Evolutionary conservation across 2,113 vertebrate genomes (phyloP).

Genomic region (Microtus montanus): DNA sequence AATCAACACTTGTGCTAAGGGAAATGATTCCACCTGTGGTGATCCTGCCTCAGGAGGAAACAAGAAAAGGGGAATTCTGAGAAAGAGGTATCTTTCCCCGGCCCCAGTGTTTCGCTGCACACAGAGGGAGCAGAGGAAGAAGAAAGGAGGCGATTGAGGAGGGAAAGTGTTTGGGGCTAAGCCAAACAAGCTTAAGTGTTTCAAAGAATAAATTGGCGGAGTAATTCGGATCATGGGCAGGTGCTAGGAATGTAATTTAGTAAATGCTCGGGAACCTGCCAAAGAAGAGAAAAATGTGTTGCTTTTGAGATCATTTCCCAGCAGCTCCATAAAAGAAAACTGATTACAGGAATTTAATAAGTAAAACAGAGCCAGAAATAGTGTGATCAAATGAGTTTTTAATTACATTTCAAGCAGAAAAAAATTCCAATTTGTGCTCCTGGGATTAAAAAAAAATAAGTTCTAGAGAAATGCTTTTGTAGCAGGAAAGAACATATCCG

Average conservation of each 20-base stretch:
- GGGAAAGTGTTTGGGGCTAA: conserved; percentile 74
- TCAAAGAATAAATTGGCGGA: conserved; percentile 84
- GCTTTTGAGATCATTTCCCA: conserved; percentile 92
- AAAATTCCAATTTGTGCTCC: conserved; percentile 85
- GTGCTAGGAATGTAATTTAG: conserved; percentile 87
- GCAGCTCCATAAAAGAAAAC: conserved; percentile 91
- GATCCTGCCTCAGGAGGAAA: not conserved
- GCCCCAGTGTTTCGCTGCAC: conserved; percentile 47
- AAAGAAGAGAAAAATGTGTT: conserved; percentile 87
- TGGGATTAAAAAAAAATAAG: conserved; percentile 82
- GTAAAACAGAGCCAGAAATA: conserved; percentile 88
- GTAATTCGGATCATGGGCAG: conserved; percentile 87
- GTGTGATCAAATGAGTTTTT: conserved; percentile 90
- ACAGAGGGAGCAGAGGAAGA: conserved; percentile 71
- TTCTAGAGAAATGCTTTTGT: conserved; percentile 85
- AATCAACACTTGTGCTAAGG: not conserved
- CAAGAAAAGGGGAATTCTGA: conserved; percentile 56
- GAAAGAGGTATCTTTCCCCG: conserved; percentile 15
- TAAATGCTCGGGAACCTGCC: conserved; percentile 86
- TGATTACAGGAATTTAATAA: conserved; percentile 89
- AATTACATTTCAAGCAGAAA: conserved; percentile 88
- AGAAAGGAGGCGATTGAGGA: conserved; percentile 73
- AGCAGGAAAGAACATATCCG: conserved; percentile 84
- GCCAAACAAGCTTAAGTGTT: conserved; percentile 84
- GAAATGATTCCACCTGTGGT: not conserved